Conservation (phyloP, 2,888 invertebrate species). For the Philhelius pedissequus region DNA sequence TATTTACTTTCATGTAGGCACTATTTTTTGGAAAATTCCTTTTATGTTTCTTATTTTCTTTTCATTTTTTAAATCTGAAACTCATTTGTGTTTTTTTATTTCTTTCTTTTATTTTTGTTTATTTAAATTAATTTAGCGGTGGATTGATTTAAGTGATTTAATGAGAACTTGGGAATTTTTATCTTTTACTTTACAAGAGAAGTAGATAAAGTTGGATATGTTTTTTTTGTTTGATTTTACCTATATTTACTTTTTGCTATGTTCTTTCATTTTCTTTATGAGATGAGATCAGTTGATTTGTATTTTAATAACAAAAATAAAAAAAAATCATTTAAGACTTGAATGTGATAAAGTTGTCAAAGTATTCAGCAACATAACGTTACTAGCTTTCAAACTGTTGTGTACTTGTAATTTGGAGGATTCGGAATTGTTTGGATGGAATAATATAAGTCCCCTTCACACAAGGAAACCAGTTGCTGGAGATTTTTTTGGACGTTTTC, state of each 20-base stretch:
- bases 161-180: slow-evolving; percentile 39
- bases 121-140: slow-evolving; percentile 59
- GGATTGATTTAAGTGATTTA: slow-evolving; percentile 60
- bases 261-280: slow-evolving; percentile 41
- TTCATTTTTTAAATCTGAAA: slow-evolving; percentile 47
- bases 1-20: slow-evolving; percentile 64
- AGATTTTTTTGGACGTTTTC: too few species aligned
- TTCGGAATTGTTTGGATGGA: too few species aligned
- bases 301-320: slow-evolving; percentile 44
- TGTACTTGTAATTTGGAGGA: too few species aligned
- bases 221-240: slow-evolving; percentile 56
- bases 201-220: slow-evolving; percentile 50
- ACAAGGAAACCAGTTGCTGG: too few species aligned
- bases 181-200: not conserved
- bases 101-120: not conserved
- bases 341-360: not conserved
- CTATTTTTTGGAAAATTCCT: slow-evolving; percentile 67
- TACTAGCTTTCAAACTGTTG: not conserved
- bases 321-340: slow-evolving; percentile 41
- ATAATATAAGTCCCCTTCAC: too few species aligned
- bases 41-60: slow-evolving; percentile 30
- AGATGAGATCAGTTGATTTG: slow-evolving; percentile 62
- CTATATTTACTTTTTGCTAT: slow-evolving; percentile 48
- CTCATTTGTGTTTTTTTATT: slow-evolving; percentile 45
- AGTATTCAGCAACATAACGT: not conserved